Percentiles rank a stretch among this genome's conserved stretches.
Evolutionary conservation across 1,140 invertebrate species (phyloP).

Genomic region (Pteromalus puparum): DNA sequence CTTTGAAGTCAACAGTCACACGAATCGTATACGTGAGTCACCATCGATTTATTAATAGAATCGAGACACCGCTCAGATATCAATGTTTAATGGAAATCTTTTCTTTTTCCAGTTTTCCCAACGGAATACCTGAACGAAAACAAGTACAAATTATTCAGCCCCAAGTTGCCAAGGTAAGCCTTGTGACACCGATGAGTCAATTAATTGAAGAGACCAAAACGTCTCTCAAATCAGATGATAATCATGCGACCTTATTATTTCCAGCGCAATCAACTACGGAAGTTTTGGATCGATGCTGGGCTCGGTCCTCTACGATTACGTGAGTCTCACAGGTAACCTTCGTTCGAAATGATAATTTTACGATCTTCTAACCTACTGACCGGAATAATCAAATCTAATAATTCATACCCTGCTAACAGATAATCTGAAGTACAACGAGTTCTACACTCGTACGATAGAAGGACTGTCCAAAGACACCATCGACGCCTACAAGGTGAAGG

Average conservation of each 20-base stretch:
- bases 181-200: too few relatives aligned
- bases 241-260: background rate
- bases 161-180: slow-evolving; percentile 39
- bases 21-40: slow-evolving; percentile 41
- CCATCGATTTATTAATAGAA: background rate
- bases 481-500: slow-evolving; percentile 45
- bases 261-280: slow-evolving; percentile 42
- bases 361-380: background rate
- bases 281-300: slow-evolving; percentile 50
- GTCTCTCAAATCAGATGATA: background rate
- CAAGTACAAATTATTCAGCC: slow-evolving; percentile 44
- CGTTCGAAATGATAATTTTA: background rate
- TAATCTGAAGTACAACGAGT: slow-evolving; percentile 42
- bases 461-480: slow-evolving; percentile 46
- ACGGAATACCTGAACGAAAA: slow-evolving; percentile 41
- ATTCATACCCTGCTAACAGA: background rate
- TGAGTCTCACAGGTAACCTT: slow-evolving; percentile 46
- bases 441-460: slow-evolving; percentile 34
- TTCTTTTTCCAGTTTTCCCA: slow-evolving; percentile 34
- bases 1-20: slow-evolving; percentile 46
- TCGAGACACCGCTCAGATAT: background rate
- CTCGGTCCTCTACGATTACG: slow-evolving; percentile 47
- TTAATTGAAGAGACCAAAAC: background rate
- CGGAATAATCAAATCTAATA: background rate
- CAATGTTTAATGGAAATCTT: background rate